phyloP scores from a whole-genome alignment of 2,797 vertebrate genomes.

The Glossophaga mutica region DNA sequence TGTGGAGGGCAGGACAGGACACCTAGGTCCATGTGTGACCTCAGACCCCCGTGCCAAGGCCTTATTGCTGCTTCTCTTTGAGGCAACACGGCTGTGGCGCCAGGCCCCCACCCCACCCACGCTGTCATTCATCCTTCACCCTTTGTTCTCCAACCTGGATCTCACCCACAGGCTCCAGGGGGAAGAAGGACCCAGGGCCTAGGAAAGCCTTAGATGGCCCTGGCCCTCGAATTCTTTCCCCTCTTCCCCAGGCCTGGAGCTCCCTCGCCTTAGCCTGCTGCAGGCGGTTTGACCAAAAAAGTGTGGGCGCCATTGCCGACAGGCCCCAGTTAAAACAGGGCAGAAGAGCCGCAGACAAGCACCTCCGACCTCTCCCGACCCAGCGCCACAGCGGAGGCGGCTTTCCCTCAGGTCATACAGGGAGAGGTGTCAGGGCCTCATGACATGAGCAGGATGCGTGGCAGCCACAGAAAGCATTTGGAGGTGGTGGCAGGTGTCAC shows the following conservation, averaged over 20 bases:
- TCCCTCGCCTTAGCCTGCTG: not conserved
- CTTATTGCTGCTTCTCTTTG: not conserved
- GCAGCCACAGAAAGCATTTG: not conserved
- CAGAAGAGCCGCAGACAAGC: not conserved
- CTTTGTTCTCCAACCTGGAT: not conserved
- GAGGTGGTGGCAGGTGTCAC: constrained; percentile 36
- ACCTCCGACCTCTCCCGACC: not conserved
- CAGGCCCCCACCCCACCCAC: not conserved
- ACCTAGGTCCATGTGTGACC: not conserved
- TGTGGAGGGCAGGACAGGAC: not conserved
- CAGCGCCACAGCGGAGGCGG: not conserved
- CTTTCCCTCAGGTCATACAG: not conserved
- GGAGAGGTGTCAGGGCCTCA: not conserved
- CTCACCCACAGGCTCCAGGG: not conserved
- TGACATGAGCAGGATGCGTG: not conserved
- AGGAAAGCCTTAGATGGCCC: not conserved
- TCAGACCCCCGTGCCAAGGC: not conserved
- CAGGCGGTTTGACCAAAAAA: not conserved
- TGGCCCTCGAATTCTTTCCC: not conserved
- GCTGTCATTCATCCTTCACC: not conserved
- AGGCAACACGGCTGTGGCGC: not conserved
- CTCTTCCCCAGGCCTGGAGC: not conserved
- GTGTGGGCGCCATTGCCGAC: not conserved
- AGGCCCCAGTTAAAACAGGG: not conserved
- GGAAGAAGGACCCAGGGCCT: not conserved